Percentiles rank a stretch among this genome's conserved stretches.
These are phyloP conservation scores for Cynopterus sphinx DNA, from an alignment of 2,797 vertebrate genomes.

Conservation along the genomic window DNA sequence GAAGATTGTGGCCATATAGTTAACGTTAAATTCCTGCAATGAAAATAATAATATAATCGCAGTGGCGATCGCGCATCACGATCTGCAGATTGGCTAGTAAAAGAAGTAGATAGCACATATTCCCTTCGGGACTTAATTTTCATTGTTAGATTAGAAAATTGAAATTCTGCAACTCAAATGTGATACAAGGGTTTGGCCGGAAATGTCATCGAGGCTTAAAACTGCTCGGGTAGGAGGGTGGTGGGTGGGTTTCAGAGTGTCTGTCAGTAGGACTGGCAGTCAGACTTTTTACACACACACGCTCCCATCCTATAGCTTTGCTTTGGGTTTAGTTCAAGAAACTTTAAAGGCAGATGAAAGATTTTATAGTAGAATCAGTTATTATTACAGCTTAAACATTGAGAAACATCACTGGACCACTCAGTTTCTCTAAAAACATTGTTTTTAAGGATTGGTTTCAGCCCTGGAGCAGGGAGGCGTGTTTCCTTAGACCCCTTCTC, in stretches of 20 bases:
- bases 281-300: neutral
- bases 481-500: neutral
- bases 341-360: neutral
- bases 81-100: neutral
- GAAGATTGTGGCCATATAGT: neutral
- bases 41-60: neutral
- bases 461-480: neutral
- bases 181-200: neutral
- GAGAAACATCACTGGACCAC: neutral
- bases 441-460: neutral
- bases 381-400: neutral
- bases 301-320: neutral
- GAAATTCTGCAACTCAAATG: neutral
- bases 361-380: neutral
- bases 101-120: neutral
- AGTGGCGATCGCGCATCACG: neutral
- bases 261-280: neutral
- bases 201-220: neutral
- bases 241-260: neutral
- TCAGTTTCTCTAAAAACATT: neutral
- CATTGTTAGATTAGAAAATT: constrained; percentile 5
- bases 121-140: neutral
- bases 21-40: neutral
- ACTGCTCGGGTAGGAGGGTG: neutral
- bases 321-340: constrained; percentile 19